A percentile compares a stretch with the other conserved stretches of the same genome.
Evolutionary conservation across 1,140 invertebrate species (phyloP).

Genomic region (Heliconius hermathena): DNA sequence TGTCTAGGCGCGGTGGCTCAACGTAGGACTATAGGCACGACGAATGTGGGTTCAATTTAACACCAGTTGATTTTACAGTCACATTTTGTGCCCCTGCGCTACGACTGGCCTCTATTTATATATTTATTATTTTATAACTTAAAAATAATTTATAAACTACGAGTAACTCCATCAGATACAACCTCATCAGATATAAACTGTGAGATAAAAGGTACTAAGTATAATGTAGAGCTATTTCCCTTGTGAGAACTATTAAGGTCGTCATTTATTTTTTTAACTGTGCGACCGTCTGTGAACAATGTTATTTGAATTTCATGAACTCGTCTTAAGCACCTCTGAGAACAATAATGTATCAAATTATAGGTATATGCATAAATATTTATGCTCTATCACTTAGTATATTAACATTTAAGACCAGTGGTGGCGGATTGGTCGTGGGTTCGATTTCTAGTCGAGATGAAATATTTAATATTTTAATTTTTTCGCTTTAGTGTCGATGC

Average conservation of each 20-base stretch:
- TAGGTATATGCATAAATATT: not conserved
- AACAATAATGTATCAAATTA: not conserved
- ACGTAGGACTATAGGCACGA: no score
- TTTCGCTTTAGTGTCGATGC: no score
- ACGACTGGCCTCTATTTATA: no score
- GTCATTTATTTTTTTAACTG: not conserved
- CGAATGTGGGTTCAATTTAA: no score
- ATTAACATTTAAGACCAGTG: not conserved
- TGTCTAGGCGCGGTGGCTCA: no score
- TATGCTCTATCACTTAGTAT: not conserved
- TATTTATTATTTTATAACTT: not conserved
- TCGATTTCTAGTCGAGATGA: no score
- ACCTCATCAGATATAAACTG: not conserved
- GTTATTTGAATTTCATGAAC: conserved; percentile 7
- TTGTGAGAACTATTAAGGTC: not conserved
- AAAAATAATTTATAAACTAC: not conserved
- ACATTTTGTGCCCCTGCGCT: no score
- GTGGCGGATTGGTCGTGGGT: no score
- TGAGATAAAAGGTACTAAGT: not conserved
- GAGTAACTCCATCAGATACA: not conserved
- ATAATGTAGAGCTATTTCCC: conserved; percentile 8
- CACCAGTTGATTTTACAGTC: no score
- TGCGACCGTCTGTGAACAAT: not conserved
- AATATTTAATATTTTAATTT: no score
- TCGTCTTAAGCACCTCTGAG: not conserved